Conservation (phyloP, 1,140 invertebrate species). For the Caenorhabditis tropicalis region DNA sequence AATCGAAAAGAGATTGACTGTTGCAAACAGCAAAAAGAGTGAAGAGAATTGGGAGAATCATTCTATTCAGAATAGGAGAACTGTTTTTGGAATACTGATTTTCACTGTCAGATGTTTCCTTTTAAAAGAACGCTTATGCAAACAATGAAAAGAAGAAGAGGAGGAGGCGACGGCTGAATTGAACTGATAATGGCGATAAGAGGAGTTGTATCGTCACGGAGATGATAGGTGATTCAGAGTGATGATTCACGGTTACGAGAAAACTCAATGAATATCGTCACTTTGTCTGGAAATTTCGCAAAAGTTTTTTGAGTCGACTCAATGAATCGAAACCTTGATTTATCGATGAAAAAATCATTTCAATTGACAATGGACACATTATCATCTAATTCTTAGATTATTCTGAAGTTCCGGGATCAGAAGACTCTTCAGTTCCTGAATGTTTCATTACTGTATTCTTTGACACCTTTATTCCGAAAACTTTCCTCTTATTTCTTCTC, state of each 20-base stretch:
- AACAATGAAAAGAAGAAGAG: neutral
- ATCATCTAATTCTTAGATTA: too few species aligned
- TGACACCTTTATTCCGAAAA: too few species aligned
- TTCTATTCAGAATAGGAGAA: neutral
- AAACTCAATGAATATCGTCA: neutral
- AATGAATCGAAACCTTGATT: too few species aligned
- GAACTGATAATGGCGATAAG: conserved; percentile 11
- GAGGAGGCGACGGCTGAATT: neutral
- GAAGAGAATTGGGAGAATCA: neutral
- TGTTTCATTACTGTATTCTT: too few species aligned
- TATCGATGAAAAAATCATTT: too few species aligned
- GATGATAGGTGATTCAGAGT: neutral
- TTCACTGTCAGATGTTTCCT: neutral
- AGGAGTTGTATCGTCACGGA: neutral
- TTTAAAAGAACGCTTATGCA: neutral
- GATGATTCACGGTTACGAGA: conserved; percentile 13
- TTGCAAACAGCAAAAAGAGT: conserved; percentile 16
- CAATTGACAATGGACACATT: too few species aligned
- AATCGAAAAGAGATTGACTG: neutral
- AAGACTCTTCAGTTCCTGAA: too few species aligned
- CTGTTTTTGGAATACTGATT: neutral
- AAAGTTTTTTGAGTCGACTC: neutral
- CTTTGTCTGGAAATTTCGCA: neutral
- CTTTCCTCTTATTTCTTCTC: neutral
- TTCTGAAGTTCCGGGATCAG: too few species aligned